Evolutionary conservation across 2,888 invertebrate genomes (phyloP).

Genomic region (Drosophila macrospina): DNA sequence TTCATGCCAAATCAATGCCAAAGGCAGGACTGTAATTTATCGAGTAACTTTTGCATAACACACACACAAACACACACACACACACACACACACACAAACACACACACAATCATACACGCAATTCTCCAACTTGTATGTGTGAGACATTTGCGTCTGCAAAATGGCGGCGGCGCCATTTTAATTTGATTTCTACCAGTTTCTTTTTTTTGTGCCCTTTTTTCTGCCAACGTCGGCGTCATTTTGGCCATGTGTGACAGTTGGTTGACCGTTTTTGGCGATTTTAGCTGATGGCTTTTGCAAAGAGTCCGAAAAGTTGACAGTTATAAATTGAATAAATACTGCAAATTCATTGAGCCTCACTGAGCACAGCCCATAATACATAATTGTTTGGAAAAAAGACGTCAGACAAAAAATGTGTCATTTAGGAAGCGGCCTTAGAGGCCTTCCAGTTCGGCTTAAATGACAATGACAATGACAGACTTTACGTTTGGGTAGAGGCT

Average conservation of each 20-base stretch:
- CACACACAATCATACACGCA: constrained; percentile 3
- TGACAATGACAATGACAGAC: neutral
- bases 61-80: constrained; percentile 13
- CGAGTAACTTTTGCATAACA: constrained; percentile 51
- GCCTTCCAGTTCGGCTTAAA: neutral
- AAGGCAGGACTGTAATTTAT: constrained; percentile 59
- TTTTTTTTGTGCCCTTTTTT: constrained; percentile 22
- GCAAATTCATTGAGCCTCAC: constrained; percentile 33
- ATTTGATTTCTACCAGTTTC: constrained; percentile 64
- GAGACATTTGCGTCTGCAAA: constrained; percentile 49
- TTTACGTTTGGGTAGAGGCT: neutral
- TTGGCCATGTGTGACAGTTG: constrained; percentile 67
- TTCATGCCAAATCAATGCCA: constrained; percentile 67
- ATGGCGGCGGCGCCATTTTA: constrained; percentile 72
- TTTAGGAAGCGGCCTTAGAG: neutral
- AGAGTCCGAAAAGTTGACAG: constrained; percentile 29
- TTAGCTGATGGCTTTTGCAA: constrained; percentile 55
- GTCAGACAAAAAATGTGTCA: neutral
- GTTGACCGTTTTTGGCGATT: constrained; percentile 62
- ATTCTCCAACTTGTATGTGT: constrained; percentile 7
- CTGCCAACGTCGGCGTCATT: constrained; percentile 57
- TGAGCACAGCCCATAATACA: constrained; percentile 22
- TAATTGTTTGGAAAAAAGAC: constrained; percentile 11
- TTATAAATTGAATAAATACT: constrained; percentile 49
- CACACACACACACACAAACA: neutral